Conservation (phyloP, 2,888 invertebrate genomes). For the Selenia dentaria region DNA sequence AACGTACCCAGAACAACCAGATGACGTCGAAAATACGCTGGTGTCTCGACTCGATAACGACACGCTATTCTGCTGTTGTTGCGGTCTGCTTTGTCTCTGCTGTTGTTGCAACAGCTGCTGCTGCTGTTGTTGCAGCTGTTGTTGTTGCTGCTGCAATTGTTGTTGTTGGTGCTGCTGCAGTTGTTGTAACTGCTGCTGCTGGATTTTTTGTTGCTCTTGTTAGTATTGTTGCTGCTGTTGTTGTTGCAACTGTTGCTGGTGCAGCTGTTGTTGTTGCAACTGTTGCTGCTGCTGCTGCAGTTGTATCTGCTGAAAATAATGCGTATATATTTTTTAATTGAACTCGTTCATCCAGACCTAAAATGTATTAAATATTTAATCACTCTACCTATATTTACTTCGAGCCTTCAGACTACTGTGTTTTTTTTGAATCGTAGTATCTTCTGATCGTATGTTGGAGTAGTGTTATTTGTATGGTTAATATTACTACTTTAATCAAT, state of each 20-base stretch:
- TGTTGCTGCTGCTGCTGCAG: conserved; percentile 20
- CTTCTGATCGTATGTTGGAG: too few relatives aligned
- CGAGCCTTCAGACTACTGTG: too few relatives aligned
- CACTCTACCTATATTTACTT: too few relatives aligned
- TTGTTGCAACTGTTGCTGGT: not conserved
- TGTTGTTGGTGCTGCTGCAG: conserved; percentile 23
- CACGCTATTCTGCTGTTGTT: conserved; percentile 51
- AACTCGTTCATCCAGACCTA: too few relatives aligned
- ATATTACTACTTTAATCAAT: too few relatives aligned
- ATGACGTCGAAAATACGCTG: conserved; percentile 75
- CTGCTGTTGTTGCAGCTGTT: conserved; percentile 35
- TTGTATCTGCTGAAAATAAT: conserved; percentile 31
- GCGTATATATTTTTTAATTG: too few relatives aligned
- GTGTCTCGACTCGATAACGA: conserved; percentile 74
- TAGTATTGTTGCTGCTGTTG: conserved; percentile 33
- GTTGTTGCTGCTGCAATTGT: conserved; percentile 31
- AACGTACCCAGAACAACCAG: conserved; percentile 72
- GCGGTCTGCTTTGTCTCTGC: conserved; percentile 45
- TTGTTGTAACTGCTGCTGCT: conserved; percentile 39
- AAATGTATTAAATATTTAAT: too few relatives aligned
- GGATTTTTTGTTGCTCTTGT: conserved; percentile 26
- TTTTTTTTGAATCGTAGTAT: too few relatives aligned
- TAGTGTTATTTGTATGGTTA: too few relatives aligned
- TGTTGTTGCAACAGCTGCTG: conserved; percentile 41
- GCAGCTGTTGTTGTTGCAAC: conserved; percentile 24